These are phyloP conservation scores for chimpanzee (Pan troglodytes) DNA, from an alignment of 2,113 vertebrate genomes.

Conservation along the genomic window NHGRI_mPanTro3-v2.1_pri NC_072407.2:24127501-24128000, in stretches of 20 bases:
- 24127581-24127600: not conserved
- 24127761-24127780: not conserved
- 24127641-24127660: not conserved
- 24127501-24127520: not conserved
- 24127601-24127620: not conserved
- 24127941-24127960: not conserved
- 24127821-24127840: not conserved
- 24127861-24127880: not conserved
- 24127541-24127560: not conserved
- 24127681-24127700: not conserved
- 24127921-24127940: not conserved
- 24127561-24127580: not conserved
- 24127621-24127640: not conserved
- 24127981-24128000: conserved; percentile 23
- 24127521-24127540: not conserved
- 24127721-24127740: not conserved
- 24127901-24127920: not conserved
- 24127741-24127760: not conserved
- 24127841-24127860: not conserved
- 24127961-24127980: not conserved
- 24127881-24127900: not conserved
- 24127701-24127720: not conserved
- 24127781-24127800: not conserved
- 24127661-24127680: fast-evolving
- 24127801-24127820: not conserved